These are phyloP conservation scores for Calyptommatus sinebrachiatus DNA, from an alignment of 2,113 vertebrate species.

Conservation along the genomic window DNA sequence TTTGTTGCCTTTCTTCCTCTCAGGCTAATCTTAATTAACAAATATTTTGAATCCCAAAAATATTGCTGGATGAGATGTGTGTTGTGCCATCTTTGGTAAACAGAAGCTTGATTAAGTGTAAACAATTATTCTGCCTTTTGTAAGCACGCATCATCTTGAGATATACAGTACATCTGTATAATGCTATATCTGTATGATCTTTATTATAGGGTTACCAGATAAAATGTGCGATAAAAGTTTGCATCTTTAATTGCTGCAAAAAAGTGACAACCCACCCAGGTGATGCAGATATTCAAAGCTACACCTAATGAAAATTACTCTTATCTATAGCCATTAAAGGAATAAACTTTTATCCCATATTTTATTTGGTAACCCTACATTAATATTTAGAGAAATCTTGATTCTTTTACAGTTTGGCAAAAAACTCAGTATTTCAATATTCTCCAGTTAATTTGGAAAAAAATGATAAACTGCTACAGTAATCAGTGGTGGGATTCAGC, in stretches of 20 bases:
- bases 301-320: too few relatives aligned
- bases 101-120: background rate
- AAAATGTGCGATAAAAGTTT: too few relatives aligned
- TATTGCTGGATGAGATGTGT: background rate
- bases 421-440: background rate
- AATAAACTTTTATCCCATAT: too few relatives aligned
- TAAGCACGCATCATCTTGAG: background rate
- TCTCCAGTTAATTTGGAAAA: background rate
- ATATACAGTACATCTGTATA: background rate
- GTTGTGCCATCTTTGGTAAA: background rate
- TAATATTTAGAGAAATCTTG: background rate
- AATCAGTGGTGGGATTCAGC: too few relatives aligned
- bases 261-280: too few relatives aligned
- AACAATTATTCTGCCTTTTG: background rate
- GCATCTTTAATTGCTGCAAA: too few relatives aligned
- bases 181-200: background rate
- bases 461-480: background rate
- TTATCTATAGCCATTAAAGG: too few relatives aligned
- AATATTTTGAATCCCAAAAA: background rate
- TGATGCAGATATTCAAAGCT: too few relatives aligned
- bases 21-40: background rate
- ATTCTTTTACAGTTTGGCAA: background rate
- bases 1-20: background rate
- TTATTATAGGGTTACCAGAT: too few relatives aligned
- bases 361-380: background rate